Base-by-base conservation (phyloP, 2,797 vertebrate species). In the Manis javanica region DNA sequence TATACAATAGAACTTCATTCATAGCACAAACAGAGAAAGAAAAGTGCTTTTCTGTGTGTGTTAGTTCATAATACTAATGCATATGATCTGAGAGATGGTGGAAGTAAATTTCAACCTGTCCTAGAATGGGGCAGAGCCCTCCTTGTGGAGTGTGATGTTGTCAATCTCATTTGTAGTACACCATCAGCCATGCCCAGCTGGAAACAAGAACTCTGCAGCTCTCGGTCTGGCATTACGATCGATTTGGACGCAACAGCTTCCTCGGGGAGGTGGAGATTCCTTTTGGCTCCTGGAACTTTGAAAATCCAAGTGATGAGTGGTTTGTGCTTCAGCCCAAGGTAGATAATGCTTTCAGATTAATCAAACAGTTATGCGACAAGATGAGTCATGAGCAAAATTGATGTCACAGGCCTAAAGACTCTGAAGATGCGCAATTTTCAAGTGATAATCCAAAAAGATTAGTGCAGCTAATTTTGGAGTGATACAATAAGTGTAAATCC, bases 161-260 rank as follows among this genome's bases (percentile, higher is more conserved):
- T 97, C 24, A 64, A 68, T 97, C 51, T 98, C 18, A 74, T 87
- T 95, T 96, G 34, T 95, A 99, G 99, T 99, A 99, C 26, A 99
- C 99, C 66, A 99, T 99, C 98, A 99, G 99, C 98, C 99, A 99
- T 96, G 99, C 99, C 0, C 99, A 99, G 98, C 98, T 99, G 98
- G 99, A 99, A 98, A 99, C 99, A 0, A 99, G 99, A 63, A 99
- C 99, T 18, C 98, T 99, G 39, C 99, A 99, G 98, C 98, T 99
- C 81, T 99, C 99, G 3, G 99, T 99, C 93, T 99, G 99, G 99
- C 99, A 99, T 98, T 99, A 99, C 86, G 99, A 99, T 98, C 99
- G 99, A 10, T 99, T 99, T 94, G 99, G 99, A 95, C 99, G 95
- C 92, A 99, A 99, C 98, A 99, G 98, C 97, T 99, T 99, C 98